Conservation (phyloP, 2,888 invertebrate species). For the Eilema caniola region DNA sequence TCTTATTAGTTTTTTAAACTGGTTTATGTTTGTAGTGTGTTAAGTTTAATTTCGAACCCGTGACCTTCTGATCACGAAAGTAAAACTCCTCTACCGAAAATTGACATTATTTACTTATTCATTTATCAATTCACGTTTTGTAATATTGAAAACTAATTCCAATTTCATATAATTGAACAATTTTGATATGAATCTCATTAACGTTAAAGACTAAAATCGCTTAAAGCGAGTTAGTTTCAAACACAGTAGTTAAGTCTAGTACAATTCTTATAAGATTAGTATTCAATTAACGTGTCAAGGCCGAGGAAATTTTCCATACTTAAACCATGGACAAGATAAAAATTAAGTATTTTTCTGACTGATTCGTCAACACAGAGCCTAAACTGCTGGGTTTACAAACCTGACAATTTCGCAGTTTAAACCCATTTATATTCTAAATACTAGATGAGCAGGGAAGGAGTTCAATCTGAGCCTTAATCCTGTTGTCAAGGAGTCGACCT, state of each 20-base stretch:
- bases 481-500: too few relatives aligned
- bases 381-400: too few relatives aligned
- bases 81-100: background rate
- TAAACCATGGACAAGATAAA: too few relatives aligned
- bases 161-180: background rate
- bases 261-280: background rate
- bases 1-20: background rate
- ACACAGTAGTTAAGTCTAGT: background rate
- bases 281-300: slow-evolving; percentile 3
- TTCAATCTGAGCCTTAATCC: too few relatives aligned
- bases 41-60: background rate
- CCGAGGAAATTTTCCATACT: background rate
- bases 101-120: too few relatives aligned
- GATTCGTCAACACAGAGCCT: too few relatives aligned
- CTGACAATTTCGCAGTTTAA: too few relatives aligned
- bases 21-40: background rate
- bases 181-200: background rate
- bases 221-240: background rate
- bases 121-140: too few relatives aligned
- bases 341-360: too few relatives aligned
- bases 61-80: background rate
- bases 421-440: too few relatives aligned
- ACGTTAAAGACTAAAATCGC: background rate
- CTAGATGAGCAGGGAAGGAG: too few relatives aligned
- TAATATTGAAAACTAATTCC: background rate